Percentiles rank a stretch among this genome's conserved stretches.
These are phyloP conservation scores for Plecotus auritus DNA, from an alignment of 2,113 vertebrate genomes.

Conservation along the genomic window DNA sequence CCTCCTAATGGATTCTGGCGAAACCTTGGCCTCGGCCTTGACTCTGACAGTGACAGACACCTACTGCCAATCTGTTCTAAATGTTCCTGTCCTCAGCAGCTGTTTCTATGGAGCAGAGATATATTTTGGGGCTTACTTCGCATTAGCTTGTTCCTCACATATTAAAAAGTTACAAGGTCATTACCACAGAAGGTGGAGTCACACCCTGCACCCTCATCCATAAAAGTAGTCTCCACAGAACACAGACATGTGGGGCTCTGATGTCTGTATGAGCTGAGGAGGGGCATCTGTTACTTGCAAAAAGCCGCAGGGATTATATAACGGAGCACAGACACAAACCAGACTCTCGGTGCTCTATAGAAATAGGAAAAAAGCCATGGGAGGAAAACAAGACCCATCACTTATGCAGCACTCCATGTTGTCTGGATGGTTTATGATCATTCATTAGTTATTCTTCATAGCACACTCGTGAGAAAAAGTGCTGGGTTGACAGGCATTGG, in stretches of 20 bases:
- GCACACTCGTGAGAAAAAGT: neutral
- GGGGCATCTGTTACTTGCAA: slow-evolving; percentile 25
- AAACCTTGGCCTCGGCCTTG: neutral
- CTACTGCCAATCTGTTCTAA: neutral
- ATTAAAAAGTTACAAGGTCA: slow-evolving; percentile 76
- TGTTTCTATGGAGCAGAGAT: slow-evolving; percentile 76
- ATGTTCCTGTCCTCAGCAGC: slow-evolving; percentile 17
- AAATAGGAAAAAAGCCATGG: neutral
- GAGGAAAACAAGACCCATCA: slow-evolving; percentile 34
- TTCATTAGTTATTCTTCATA: slow-evolving; percentile 49
- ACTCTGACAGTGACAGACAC: neutral
- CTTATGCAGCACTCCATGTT: neutral
- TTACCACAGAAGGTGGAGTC: slow-evolving; percentile 72
- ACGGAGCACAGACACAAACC: slow-evolving; percentile 8
- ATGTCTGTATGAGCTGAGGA: neutral
- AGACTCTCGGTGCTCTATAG: neutral
- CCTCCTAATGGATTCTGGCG: neutral
- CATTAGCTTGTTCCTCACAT: slow-evolving; percentile 75
- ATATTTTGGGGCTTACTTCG: slow-evolving; percentile 71
- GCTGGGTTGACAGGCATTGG: neutral
- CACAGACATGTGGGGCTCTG: slow-evolving; percentile 1
- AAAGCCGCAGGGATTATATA: neutral
- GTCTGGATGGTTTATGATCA: slow-evolving; percentile 11
- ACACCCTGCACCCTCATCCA: slow-evolving; percentile 65
- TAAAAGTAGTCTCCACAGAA: slow-evolving; percentile 66